Conservation (phyloP, 2,113 vertebrate species). For the Ahaetulla prasina region DNA sequence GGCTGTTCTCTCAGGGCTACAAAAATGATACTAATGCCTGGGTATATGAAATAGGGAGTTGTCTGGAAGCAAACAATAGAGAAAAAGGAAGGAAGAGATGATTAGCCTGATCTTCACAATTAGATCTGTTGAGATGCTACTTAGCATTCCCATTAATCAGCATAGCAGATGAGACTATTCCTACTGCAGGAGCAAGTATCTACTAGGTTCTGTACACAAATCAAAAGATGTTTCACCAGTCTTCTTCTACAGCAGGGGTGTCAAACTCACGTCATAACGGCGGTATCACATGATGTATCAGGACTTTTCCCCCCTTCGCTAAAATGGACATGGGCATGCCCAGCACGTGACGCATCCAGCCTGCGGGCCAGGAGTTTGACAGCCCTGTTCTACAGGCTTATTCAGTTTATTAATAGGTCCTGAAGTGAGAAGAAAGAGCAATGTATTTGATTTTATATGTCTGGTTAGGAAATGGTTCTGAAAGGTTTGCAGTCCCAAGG, state of each 20-base stretch:
- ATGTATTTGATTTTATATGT: not conserved
- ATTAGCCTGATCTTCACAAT: not conserved
- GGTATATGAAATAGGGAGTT: not conserved
- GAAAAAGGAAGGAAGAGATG: not conserved
- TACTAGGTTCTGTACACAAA: not conserved
- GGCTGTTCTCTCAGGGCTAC: not conserved
- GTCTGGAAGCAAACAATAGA: not conserved
- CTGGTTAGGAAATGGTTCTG: not conserved
- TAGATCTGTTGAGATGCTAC: not conserved
- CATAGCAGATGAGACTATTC: too few species aligned
- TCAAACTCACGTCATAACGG: too few species aligned
- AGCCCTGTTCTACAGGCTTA: not conserved
- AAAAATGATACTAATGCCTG: not conserved
- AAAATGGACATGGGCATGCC: too few species aligned
- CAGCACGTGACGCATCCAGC: too few species aligned
- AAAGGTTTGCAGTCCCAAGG: not conserved
- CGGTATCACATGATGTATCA: too few species aligned
- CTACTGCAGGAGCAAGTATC: too few species aligned
- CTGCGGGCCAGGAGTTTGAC: too few species aligned
- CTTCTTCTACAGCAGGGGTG: not conserved
- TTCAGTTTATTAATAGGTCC: not conserved
- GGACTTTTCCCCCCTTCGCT: too few species aligned
- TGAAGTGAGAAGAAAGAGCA: not conserved
- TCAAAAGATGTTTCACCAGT: not conserved
- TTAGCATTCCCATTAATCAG: not conserved